phyloP scores from a whole-genome alignment of 2,113 vertebrate species.

The Engraulis encrasicolus region DNA sequence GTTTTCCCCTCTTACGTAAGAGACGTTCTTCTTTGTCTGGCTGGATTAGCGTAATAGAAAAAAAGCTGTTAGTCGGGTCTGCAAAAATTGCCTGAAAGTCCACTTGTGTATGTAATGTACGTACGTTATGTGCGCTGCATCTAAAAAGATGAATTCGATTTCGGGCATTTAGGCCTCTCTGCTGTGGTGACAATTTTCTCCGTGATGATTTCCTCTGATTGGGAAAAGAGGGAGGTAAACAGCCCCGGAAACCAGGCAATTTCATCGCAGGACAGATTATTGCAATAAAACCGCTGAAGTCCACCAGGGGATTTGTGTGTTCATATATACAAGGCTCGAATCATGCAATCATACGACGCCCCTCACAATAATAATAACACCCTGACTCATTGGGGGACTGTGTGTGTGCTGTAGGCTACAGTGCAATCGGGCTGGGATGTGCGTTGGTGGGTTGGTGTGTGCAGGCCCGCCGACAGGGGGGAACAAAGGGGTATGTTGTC shows the following conservation, averaged over 20 bases:
- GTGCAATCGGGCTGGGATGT: too few relatives aligned
- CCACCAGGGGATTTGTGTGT: not conserved
- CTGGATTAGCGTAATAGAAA: not conserved
- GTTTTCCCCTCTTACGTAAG: not conserved
- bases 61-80: not conserved
- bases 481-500: too few relatives aligned
- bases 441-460: too few relatives aligned
- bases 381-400: not conserved
- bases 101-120: constrained; percentile 1
- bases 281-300: not conserved
- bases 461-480: too few relatives aligned
- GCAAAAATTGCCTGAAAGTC: not conserved
- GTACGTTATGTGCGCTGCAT: too few relatives aligned
- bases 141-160: not conserved
- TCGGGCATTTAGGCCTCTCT: not conserved
- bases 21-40: not conserved
- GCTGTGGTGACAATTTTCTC: not conserved
- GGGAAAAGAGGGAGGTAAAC: not conserved
- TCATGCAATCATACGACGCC: not conserved
- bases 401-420: not conserved
- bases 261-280: constrained; percentile 9
- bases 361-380: constrained; percentile 7
- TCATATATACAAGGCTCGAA: not conserved
- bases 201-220: not conserved
- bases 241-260: not conserved